A percentile compares a stretch with the other conserved stretches of the same genome.
phyloP scores from a whole-genome alignment of 2,797 vertebrate genomes.

The Hephaestus fuliginosus region DNA sequence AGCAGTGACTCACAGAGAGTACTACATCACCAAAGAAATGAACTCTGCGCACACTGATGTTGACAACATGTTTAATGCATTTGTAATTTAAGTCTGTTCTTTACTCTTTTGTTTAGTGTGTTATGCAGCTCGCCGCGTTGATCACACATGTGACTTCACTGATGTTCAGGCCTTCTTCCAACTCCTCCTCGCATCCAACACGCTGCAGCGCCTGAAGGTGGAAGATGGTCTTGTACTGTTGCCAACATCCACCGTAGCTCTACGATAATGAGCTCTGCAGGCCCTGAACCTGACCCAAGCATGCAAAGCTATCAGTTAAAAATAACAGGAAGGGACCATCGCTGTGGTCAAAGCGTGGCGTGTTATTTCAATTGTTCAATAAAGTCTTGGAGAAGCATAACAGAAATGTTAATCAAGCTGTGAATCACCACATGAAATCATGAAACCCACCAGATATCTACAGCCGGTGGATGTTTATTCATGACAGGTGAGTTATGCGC shows the following conservation, averaged over 20 bases:
- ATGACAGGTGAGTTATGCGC: conserved; percentile 68
- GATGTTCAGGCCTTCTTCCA: conserved; percentile 58
- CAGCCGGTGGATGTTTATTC: conserved; percentile 66
- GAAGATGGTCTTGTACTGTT: conserved; percentile 64
- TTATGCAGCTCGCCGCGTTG: conserved; percentile 32
- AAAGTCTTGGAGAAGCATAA: conserved; percentile 42
- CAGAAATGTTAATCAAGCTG: conserved; percentile 59
- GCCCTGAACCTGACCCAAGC: conserved; percentile 61
- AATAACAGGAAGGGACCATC: conserved; percentile 58
- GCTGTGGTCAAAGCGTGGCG: conserved; percentile 45
- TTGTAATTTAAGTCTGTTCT: neutral
- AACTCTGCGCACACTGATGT: neutral
- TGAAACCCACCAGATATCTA: conserved; percentile 49
- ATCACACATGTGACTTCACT: conserved; percentile 48
- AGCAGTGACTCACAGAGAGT: neutral
- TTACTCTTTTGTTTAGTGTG: conserved; percentile 7
- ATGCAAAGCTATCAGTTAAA: conserved; percentile 66
- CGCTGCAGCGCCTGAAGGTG: conserved; percentile 68
- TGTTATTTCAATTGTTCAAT: conserved; percentile 51
- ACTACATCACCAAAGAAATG: neutral
- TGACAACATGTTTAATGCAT: conserved; percentile 13
- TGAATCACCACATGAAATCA: conserved; percentile 62
- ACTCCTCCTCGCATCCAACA: conserved; percentile 63
- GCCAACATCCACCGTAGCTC: conserved; percentile 67
- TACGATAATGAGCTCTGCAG: conserved; percentile 73